Percentiles rank a stretch among this genome's conserved stretches.
phyloP scores from a whole-genome alignment of 2,113 vertebrate species.

The Eubucco bourcierii region DNA sequence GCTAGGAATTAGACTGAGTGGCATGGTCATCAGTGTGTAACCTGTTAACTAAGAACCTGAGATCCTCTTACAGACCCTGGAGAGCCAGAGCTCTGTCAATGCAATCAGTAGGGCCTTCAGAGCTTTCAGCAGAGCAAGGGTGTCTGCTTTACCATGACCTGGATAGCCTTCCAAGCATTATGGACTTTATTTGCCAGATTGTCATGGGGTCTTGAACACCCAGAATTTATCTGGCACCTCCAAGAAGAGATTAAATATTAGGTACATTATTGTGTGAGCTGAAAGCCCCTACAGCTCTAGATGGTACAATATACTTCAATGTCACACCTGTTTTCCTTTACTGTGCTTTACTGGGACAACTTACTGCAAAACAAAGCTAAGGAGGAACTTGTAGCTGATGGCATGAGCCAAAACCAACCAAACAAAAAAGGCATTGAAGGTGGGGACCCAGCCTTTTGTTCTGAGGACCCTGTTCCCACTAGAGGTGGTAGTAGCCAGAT shows the following conservation, averaged over 20 bases:
- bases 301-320: neutral
- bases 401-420: neutral
- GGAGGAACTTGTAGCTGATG: neutral
- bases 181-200: neutral
- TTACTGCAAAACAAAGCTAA: neutral
- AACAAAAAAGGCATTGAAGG: neutral
- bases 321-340: neutral
- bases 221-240: neutral
- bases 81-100: neutral
- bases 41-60: neutral
- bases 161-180: neutral
- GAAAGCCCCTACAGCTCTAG: neutral
- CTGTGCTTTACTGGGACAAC: neutral
- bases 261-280: neutral
- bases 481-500: neutral
- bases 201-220: neutral
- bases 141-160: neutral
- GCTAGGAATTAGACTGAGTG: neutral
- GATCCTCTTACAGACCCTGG: neutral
- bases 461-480: neutral
- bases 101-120: neutral
- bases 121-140: neutral
- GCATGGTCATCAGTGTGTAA: neutral
- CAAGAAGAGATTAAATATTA: neutral
- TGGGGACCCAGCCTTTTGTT: neutral